phyloP scores from a whole-genome alignment of 1,140 invertebrate species.

The Rhopalosiphum maidis region DNA sequence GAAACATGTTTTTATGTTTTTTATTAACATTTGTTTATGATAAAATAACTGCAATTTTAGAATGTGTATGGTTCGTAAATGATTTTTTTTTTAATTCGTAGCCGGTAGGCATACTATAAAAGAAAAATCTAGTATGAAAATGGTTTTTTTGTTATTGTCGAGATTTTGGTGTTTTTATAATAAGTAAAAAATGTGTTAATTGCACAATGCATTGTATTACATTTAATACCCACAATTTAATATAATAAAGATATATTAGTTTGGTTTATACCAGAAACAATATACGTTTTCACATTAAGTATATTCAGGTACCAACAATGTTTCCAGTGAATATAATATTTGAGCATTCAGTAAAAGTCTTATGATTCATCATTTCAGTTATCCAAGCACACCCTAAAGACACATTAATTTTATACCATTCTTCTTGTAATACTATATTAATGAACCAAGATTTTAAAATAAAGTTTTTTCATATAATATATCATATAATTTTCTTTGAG shows the following conservation, averaged over 20 bases:
- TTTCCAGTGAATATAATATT: neutral
- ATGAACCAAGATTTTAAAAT: neutral
- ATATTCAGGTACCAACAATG: neutral
- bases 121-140: neutral
- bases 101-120: neutral
- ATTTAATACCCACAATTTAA: neutral
- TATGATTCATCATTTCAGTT: constrained; percentile 9
- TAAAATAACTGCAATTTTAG: no score
- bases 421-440: neutral
- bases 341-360: neutral
- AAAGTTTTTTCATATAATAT: neutral
- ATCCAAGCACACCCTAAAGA: neutral
- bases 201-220: neutral
- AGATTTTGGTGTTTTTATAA: neutral
- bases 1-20: neutral
- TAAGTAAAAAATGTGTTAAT: neutral
- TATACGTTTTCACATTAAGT: neutral
- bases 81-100: neutral
- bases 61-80: neutral
- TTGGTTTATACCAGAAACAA: neutral
- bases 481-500: neutral
- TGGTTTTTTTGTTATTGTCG: neutral
- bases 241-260: constrained; percentile 4
- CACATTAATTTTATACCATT: neutral
- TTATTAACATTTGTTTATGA: no score